Evolutionary conservation across 2,113 vertebrate species (phyloP), one percentile per base, ranked within the genome.

Genomic region (Leucopternis melanops): DNA sequence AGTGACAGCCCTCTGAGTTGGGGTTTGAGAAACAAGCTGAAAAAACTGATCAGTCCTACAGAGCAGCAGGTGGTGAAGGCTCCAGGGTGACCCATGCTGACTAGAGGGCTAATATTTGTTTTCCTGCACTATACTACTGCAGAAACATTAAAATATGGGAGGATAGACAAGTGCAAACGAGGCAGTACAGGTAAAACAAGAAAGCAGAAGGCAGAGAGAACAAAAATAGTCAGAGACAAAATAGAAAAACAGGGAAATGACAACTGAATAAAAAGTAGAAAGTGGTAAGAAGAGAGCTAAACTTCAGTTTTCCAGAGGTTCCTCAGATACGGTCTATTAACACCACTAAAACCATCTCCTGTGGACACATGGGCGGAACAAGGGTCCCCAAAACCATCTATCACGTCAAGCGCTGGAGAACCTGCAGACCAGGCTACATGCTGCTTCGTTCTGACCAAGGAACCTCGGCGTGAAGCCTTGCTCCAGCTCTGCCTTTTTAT

Each of bases 361-460:
- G 17, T 55, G 31, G 65, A 66, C 20, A 73, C 17, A 54, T 0
- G 1, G 42, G 45, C 12, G 73, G 44, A 87, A 73, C 5, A 84
- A 58, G 21, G 12, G 21, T 70, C 31, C 36, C 6, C 2, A 74
- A 91, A 72, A 9, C 23, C 23, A 25, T 32, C 1, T 16, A 31
- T 29, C 6, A 17, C n/a, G 16, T 42, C 31, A 55, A 61, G 40
- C 1, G 1, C 36, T 49, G n/a, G n/a, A 58, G 13, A 26, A 86
- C 3, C 31, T 54, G 31, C 22, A 42, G 12, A 27, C 21, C 25
- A 52, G 45, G 27, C 23, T 62, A 23, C 12, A 6, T 1, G 1
- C 4, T 7, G 4, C 59, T 72, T 88, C 3, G 3, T 31, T 70
- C 45, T 1, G 5, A 20, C 6, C 0, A 4, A 77, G 20, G 49